A percentile compares a stretch with the other conserved stretches of the same genome.
These are phyloP conservation scores for Aspidoscelis tigris DNA, from an alignment of 2,113 vertebrate genomes.

Conservation along the genomic window DNA sequence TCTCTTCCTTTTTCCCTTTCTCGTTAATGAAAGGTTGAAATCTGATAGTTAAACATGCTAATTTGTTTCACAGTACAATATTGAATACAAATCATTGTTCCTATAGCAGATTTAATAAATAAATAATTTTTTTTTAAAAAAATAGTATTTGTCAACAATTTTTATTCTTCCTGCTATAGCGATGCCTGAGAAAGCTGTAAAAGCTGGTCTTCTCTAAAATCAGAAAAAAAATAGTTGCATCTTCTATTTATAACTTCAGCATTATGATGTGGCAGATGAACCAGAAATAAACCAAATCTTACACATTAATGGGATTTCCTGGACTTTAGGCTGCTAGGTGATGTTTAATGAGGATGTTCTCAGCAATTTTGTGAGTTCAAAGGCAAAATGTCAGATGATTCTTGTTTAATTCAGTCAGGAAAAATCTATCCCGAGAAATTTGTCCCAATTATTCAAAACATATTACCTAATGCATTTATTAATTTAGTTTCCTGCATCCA, in stretches of 20 bases:
- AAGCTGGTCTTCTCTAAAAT: not conserved
- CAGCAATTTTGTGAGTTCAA: not conserved
- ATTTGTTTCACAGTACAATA: too few relatives aligned
- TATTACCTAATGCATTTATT: slow-evolving; percentile 5
- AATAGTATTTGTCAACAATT: too few relatives aligned
- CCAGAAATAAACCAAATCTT: too few relatives aligned
- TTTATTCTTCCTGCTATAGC: too few relatives aligned
- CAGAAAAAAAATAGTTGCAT: not conserved
- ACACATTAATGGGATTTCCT: not conserved
- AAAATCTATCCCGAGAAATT: not conserved
- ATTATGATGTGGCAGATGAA: not conserved
- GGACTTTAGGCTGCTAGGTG: not conserved
- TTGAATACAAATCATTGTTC: too few relatives aligned
- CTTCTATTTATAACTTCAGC: not conserved
- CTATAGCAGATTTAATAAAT: too few relatives aligned
- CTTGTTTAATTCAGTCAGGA: slow-evolving; percentile 2
- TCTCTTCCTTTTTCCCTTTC: too few relatives aligned
- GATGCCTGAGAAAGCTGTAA: too few relatives aligned
- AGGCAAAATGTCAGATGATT: not conserved
- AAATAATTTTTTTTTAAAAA: too few relatives aligned
- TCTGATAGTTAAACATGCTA: too few relatives aligned
- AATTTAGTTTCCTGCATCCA: not conserved
- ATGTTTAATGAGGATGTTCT: not conserved
- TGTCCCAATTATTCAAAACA: not conserved
- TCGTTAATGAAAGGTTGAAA: too few relatives aligned